Percentiles rank a stretch among this genome's conserved stretches.
Evolutionary conservation across 2,113 vertebrate genomes (phyloP).

Genomic region (Condylura cristata): DNA sequence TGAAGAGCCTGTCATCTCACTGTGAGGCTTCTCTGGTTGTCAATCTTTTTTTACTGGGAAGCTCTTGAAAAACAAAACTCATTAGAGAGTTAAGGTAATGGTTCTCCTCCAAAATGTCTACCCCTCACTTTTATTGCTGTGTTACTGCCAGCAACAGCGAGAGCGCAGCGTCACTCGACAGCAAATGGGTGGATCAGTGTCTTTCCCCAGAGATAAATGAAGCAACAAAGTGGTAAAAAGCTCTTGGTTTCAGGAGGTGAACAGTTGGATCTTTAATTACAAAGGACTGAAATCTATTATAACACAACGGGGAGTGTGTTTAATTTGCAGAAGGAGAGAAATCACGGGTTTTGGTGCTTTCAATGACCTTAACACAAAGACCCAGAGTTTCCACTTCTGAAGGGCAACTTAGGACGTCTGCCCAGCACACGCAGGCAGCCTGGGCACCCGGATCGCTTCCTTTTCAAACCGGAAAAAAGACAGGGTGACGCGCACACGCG

Average conservation of each 20-base stretch:
- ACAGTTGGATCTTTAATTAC: slow-evolving; percentile 83
- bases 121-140: slow-evolving; percentile 58
- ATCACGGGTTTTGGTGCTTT: slow-evolving; percentile 59
- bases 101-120: slow-evolving; percentile 56
- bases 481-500: background rate
- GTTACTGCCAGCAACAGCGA: slow-evolving; percentile 48
- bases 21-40: background rate
- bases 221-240: slow-evolving; percentile 70
- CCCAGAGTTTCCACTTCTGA: slow-evolving; percentile 37
- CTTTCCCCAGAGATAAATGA: slow-evolving; percentile 79
- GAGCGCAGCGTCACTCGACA: slow-evolving; percentile 30
- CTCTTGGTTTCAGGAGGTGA: slow-evolving; percentile 77
- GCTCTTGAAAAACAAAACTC: slow-evolving; percentile 70
- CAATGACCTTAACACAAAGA: slow-evolving; percentile 76
- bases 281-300: slow-evolving; percentile 80
- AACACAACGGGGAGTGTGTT: slow-evolving; percentile 72
- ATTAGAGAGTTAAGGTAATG: slow-evolving; percentile 73
- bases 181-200: slow-evolving; percentile 68
- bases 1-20: background rate
- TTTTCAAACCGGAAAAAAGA: background rate
- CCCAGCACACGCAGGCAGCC: background rate
- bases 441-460: background rate
- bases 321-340: slow-evolving; percentile 75
- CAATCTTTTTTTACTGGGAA: slow-evolving; percentile 65
- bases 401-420: background rate